Conservation (phyloP, 2,888 invertebrate genomes). For the Cybosia mesomella region DNA sequence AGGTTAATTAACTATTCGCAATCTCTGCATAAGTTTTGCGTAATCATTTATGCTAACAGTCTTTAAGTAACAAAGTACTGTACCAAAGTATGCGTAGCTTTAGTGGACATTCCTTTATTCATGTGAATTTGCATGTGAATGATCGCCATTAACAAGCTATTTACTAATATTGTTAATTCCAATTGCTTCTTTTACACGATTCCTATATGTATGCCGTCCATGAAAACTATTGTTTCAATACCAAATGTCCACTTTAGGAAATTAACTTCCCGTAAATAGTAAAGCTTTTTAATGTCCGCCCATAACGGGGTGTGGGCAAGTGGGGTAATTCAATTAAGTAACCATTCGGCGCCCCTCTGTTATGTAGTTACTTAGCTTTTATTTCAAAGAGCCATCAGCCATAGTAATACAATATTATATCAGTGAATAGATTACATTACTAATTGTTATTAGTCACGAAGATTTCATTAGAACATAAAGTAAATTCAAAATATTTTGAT, state of each 20-base stretch:
- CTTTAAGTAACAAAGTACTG: not conserved
- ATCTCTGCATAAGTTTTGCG: not conserved
- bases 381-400: constrained; percentile 48
- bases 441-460: constrained; percentile 50
- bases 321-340: constrained; percentile 60
- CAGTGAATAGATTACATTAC: constrained; percentile 33
- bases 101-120: not conserved
- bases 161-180: not conserved
- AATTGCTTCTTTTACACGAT: not conserved
- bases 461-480: constrained; percentile 20
- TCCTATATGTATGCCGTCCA: not conserved
- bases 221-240: constrained; percentile 10
- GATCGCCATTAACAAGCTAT: not conserved
- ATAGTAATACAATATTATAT: constrained; percentile 42
- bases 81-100: constrained; percentile 5
- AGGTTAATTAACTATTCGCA: not conserved
- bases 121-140: not conserved
- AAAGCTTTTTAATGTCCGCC: constrained; percentile 38
- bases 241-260: constrained; percentile 24
- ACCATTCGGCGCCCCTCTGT: constrained; percentile 57
- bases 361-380: constrained; percentile 37
- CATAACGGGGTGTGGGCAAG: constrained; percentile 51
- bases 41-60: constrained; percentile 4
- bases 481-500: constrained; percentile 25
- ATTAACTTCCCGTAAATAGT: constrained; percentile 28